Evolutionary conservation across 1,140 invertebrate species (phyloP).

Genomic region (Zaprionus ornatus): DNA sequence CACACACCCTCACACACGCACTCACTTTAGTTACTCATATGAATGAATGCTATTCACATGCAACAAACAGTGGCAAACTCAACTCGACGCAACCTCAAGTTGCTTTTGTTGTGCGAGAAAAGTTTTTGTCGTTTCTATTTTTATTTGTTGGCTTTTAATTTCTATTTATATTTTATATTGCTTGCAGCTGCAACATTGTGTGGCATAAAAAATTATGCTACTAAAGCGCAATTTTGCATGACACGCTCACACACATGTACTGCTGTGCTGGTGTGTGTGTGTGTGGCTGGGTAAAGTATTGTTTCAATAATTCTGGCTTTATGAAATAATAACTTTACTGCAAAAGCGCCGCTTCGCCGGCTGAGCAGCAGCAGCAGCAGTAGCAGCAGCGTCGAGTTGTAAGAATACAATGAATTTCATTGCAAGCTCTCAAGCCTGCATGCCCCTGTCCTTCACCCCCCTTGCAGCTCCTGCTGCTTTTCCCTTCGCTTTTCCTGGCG

Average conservation of each 20-base stretch:
- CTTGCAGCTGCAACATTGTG: constrained; percentile 70
- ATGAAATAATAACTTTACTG: constrained; percentile 83
- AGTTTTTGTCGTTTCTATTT: constrained; percentile 52
- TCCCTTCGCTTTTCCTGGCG: constrained; percentile 13
- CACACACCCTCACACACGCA: constrained; percentile 14
- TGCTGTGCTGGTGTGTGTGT: constrained; percentile 10
- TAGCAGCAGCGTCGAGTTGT: constrained; percentile 58
- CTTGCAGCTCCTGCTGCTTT: constrained; percentile 1
- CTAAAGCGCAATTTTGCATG: constrained; percentile 79
- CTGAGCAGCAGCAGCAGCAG: constrained; percentile 39
- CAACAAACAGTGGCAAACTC: constrained; percentile 2
- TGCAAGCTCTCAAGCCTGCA: constrained; percentile 24
- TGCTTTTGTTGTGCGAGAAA: constrained; percentile 60
- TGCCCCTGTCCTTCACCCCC: not conserved
- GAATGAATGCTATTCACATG: constrained; percentile 38
- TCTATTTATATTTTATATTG: constrained; percentile 80
- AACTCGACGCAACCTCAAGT: constrained; percentile 44
- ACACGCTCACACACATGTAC: constrained; percentile 47
- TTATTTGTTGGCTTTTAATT: constrained; percentile 81
- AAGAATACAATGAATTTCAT: constrained; percentile 79
- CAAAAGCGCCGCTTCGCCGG: constrained; percentile 55
- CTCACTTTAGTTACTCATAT: constrained; percentile 52
- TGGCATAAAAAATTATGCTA: constrained; percentile 72
- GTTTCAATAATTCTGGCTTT: constrained; percentile 83
- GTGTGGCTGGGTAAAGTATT: constrained; percentile 75